Conservation (phyloP, 1,140 invertebrate genomes). For the Asobara japonica region DNA sequence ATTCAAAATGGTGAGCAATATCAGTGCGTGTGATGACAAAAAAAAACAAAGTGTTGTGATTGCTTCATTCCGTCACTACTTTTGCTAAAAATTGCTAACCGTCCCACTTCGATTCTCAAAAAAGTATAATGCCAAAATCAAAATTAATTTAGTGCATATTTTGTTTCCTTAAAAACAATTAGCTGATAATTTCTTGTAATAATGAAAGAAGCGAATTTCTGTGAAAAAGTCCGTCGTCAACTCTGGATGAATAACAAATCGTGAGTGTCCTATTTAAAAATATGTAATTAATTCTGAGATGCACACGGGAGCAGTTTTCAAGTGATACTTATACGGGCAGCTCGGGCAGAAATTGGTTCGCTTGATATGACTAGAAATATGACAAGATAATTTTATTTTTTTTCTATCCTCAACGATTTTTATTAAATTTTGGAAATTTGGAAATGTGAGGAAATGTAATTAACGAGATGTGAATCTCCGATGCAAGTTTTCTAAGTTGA, state of each 20-base stretch:
- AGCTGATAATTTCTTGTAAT: neutral
- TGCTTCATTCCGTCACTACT: neutral
- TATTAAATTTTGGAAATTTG: too few relatives aligned
- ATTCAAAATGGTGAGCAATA: constrained; percentile 55
- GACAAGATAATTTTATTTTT: too few relatives aligned
- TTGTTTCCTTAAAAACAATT: neutral
- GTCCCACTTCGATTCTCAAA: neutral
- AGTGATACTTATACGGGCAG: too few relatives aligned
- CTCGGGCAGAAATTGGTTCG: too few relatives aligned
- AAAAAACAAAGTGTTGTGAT: constrained; percentile 13
- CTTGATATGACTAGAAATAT: too few relatives aligned
- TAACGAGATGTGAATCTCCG: too few relatives aligned
- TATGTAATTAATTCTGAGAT: constrained; percentile 12
- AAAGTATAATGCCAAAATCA: neutral
- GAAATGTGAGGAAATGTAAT: too few relatives aligned
- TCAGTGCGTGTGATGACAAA: constrained; percentile 54
- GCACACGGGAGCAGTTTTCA: neutral
- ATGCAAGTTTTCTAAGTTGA: too few relatives aligned
- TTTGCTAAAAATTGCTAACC: neutral
- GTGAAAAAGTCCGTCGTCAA: constrained; percentile 20
- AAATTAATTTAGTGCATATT: neutral
- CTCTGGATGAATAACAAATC: constrained; percentile 8
- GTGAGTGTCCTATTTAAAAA: neutral
- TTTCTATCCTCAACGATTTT: too few relatives aligned
- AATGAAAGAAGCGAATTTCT: constrained; percentile 21